Evolutionary conservation across 2,888 invertebrate species (phyloP), one percentile per base, ranked within the genome.

Genomic region (Chaetogeoica ovagalla): DNA sequence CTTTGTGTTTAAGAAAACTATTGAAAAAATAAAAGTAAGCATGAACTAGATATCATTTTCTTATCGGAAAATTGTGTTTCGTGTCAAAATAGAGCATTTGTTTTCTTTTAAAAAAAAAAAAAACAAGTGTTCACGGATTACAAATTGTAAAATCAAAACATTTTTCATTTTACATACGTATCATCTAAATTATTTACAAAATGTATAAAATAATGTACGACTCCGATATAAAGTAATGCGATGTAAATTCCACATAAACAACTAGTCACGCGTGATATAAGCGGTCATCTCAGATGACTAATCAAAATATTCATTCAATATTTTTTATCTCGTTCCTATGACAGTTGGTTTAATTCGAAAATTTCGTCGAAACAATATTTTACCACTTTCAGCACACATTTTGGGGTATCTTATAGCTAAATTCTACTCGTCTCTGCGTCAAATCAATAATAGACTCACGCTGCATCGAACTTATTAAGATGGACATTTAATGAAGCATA

Each of bases 221-320:
- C 48, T n/a, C 11, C 15, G 48, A 48, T 48, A 48, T 48, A 48
- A 48, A 48, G 48, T 13, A 11, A 13, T 39, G 19, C 19, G 17
- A 65, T 39, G 39, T 39, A 39, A 39, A 23, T 60, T 13, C 2
- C 5, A 66, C 48, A 68, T 9, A 17, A 23, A 52, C 48, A 8
- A 48, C 15, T 9, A 1, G 8, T 19, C 17, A 52, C 48, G 15
- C n/a, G 13, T 68, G 23, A 68, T 52, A 52, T 17, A 21, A 23
- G 19, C 13, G 55, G 57, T 70, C 70, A 7, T 57, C 57, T 70
- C 70, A 30, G 37, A n/a, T 39, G n/a, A 70, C 57, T 37, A 37
- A 70, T 57, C 30, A 70, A 70, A 48, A 70, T 70, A 70, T 57
- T 57, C 19, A 57, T 57, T n/a, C n/a, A 57, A 69, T 30, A 30